Conservation (phyloP, 2,888 invertebrate genomes). For the Nipponacmea schrenckii region DNA sequence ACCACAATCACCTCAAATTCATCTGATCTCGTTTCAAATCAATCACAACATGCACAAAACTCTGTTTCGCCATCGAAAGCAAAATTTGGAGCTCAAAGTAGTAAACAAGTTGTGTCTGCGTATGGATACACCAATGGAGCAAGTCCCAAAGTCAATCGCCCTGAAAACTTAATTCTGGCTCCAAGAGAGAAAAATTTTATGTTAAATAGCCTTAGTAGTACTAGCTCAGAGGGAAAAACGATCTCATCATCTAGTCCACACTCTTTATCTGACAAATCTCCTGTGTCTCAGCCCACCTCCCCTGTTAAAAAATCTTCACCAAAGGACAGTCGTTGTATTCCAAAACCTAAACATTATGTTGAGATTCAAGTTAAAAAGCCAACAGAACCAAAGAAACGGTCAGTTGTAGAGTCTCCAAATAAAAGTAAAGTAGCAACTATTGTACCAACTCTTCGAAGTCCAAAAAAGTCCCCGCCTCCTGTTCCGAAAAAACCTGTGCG, state of each 20-base stretch:
- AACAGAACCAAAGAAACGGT: not conserved
- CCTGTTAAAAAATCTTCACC: not conserved
- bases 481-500: conserved; percentile 35
- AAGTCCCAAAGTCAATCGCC: conserved; percentile 10
- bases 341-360: not conserved
- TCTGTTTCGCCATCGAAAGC: not conserved
- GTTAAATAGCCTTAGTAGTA: conserved; percentile 46
- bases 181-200: conserved; percentile 49
- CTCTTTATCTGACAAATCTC: conserved; percentile 40
- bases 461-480: conserved; percentile 35
- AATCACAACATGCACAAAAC: not conserved
- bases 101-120: not conserved
- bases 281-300: not conserved
- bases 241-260: conserved; percentile 32
- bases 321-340: not conserved
- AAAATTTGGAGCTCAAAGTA: not conserved
- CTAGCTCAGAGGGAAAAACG: conserved; percentile 26
- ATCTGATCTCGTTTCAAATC: not conserved
- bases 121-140: conserved; percentile 4
- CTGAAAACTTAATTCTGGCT: conserved; percentile 44
- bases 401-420: not conserved
- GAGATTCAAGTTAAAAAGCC: conserved; percentile 6
- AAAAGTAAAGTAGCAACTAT: conserved; percentile 12
- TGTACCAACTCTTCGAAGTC: conserved; percentile 11
- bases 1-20: not conserved